A percentile compares a stretch with the other conserved stretches of the same genome.
Conservation (phyloP, 2,797 vertebrate species). For the Meda fulgida region DNA sequence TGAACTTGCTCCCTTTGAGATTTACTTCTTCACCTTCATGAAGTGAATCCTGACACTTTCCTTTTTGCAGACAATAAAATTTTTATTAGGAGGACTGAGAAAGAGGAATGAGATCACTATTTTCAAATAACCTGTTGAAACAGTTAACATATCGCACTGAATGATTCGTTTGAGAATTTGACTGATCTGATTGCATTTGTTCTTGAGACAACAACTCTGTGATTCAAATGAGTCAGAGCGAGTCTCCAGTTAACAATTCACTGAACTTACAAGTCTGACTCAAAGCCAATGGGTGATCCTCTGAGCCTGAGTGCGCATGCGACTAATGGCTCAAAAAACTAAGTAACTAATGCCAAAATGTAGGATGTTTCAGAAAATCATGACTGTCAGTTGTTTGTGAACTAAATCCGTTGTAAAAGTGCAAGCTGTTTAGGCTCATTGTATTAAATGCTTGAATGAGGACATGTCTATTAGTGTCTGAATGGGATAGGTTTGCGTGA, state of each 20-base stretch:
- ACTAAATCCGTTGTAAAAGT: background rate
- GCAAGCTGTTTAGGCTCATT: background rate
- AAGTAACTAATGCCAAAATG: background rate
- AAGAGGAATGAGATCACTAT: background rate
- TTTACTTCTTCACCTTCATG: slow-evolving; percentile 7
- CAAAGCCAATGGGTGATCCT: background rate
- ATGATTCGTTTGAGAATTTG: background rate
- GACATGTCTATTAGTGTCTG: too few relatives aligned
- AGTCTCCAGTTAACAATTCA: background rate
- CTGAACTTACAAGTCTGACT: background rate
- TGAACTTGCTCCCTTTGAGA: background rate
- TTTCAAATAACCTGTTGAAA: background rate
- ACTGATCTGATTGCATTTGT: background rate
- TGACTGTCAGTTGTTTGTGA: background rate
- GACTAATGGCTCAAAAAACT: too few relatives aligned
- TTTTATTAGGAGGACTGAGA: background rate
- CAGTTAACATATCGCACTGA: background rate
- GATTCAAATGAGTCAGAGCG: background rate
- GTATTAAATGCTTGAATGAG: background rate
- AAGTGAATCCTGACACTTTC: slow-evolving; percentile 35
- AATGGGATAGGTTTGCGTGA: too few relatives aligned
- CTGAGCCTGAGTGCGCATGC: rapidly evolving
- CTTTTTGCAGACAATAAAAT: slow-evolving; percentile 27
- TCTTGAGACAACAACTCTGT: background rate
- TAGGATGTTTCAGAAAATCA: background rate